Conservation (phyloP, 2,113 vertebrate species). For the Nematolebias whitei region DNA sequence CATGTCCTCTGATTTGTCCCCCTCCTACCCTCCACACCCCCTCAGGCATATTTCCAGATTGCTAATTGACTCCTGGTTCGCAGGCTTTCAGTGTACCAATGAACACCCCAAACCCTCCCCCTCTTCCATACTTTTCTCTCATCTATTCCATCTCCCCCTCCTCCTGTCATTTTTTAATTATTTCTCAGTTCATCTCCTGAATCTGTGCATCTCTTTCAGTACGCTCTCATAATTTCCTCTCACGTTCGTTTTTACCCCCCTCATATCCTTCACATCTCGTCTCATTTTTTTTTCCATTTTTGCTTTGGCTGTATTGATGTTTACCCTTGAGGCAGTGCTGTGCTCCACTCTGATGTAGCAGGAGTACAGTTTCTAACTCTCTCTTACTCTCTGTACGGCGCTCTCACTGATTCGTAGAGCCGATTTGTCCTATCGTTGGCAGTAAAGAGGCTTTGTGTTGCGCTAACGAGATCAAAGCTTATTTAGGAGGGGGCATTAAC, state of each 20-base stretch:
- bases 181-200: slow-evolving; percentile 10
- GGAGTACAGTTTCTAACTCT: slow-evolving; percentile 44
- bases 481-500: slow-evolving; percentile 77
- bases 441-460: slow-evolving; percentile 81
- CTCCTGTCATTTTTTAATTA: no score
- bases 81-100: slow-evolving; percentile 47
- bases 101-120: slow-evolving; percentile 1
- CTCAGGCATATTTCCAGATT: slow-evolving; percentile 73
- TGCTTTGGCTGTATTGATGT: slow-evolving; percentile 26
- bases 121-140: background rate
- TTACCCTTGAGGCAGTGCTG: slow-evolving; percentile 34
- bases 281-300: background rate
- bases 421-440: slow-evolving; percentile 78
- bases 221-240: slow-evolving; percentile 1
- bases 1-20: slow-evolving; percentile 54
- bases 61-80: slow-evolving; percentile 76
- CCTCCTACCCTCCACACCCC: slow-evolving; percentile 9
- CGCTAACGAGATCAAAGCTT: slow-evolving; percentile 80
- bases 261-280: background rate
- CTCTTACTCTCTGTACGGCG: background rate
- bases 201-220: background rate
- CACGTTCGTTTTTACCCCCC: background rate
- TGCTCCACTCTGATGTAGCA: slow-evolving; percentile 44
- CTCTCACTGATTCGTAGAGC: slow-evolving; percentile 48
- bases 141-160: slow-evolving; percentile 9